Conservation (phyloP, 2,113 vertebrate species). For the Salvelinus alpinus region DNA sequence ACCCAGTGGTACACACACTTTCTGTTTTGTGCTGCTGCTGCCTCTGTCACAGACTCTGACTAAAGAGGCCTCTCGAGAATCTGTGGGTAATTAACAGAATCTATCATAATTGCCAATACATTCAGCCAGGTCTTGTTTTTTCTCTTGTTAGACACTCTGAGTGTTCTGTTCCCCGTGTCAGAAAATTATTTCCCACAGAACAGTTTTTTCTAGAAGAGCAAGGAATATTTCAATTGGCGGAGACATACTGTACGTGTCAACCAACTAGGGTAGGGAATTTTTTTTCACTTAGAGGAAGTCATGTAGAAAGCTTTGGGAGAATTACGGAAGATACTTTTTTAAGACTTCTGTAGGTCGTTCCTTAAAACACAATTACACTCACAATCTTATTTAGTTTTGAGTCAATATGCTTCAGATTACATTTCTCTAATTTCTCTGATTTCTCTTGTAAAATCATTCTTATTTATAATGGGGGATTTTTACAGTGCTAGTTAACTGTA, state of each 20-base stretch:
- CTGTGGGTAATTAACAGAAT: slow-evolving; percentile 28
- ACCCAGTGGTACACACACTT: slow-evolving; percentile 8
- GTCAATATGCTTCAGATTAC: too few species aligned
- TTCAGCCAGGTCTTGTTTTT: slow-evolving; percentile 29
- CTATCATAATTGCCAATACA: slow-evolving; percentile 39
- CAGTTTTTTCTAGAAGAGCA: background rate
- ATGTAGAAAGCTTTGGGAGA: too few species aligned
- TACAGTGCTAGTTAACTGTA: too few species aligned
- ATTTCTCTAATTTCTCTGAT: too few species aligned
- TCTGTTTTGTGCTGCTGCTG: slow-evolving; percentile 1
- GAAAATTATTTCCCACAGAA: slow-evolving; percentile 20
- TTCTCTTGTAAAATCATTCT: too few species aligned
- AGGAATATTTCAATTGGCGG: background rate
- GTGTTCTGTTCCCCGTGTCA: slow-evolving; percentile 8
- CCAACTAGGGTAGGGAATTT: background rate
- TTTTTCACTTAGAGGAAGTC: background rate
- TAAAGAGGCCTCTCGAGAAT: slow-evolving; percentile 14
- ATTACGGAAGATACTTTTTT: too few species aligned
- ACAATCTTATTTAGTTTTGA: too few species aligned
- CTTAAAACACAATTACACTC: too few species aligned
- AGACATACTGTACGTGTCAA: too few species aligned
- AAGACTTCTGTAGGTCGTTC: too few species aligned
- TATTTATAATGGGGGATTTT: too few species aligned
- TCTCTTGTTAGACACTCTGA: slow-evolving; percentile 6
- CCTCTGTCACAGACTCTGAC: background rate